phyloP scores from a whole-genome alignment of 2,797 vertebrate species.

The Staurois parvus region DNA sequence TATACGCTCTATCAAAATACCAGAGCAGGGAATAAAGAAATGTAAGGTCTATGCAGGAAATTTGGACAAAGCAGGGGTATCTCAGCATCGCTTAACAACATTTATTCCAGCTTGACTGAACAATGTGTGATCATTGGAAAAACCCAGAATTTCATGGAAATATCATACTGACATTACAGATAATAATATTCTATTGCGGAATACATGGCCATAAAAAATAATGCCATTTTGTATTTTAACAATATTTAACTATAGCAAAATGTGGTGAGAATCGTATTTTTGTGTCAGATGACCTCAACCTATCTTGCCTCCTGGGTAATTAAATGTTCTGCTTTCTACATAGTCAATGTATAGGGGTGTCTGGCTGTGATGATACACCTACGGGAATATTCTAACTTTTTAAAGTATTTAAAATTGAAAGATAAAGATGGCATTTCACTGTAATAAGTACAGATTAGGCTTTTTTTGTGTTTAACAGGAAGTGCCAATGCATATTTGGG shows the following conservation, averaged over 20 bases:
- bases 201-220: not conserved
- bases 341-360: not conserved
- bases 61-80: conserved; percentile 3
- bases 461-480: too few relatives aligned
- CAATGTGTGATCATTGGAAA: not conserved
- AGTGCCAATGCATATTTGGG: too few relatives aligned
- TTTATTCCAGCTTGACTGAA: not conserved
- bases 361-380: not conserved
- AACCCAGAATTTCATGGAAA: not conserved
- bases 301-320: not conserved
- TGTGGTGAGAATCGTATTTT: not conserved
- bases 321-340: not conserved
- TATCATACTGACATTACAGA: not conserved
- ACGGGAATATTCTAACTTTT: not conserved
- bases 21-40: not conserved
- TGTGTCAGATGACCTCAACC: not conserved
- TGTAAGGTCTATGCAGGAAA: not conserved
- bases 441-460: too few relatives aligned
- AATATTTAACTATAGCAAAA: not conserved
- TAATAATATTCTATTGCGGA: not conserved
- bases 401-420: too few relatives aligned
- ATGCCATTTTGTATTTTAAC: not conserved
- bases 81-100: not conserved
- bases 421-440: too few relatives aligned
- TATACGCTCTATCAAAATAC: not conserved